Conservation (phyloP, 2,797 vertebrate species). For the Thunnus albacares region DNA sequence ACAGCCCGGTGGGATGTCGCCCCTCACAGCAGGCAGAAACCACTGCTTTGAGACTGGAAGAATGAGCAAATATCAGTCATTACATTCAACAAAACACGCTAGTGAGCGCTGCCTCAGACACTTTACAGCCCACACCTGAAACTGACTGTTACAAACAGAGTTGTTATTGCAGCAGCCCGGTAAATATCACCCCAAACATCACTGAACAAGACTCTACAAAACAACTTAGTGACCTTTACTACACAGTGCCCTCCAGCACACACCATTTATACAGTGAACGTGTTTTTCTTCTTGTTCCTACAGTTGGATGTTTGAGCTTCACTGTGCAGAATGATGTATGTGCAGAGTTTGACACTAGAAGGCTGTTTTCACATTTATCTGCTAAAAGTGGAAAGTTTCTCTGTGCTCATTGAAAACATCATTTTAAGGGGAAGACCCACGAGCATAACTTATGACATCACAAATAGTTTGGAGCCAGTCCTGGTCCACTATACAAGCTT, state of each 20-base stretch:
- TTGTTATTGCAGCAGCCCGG: neutral
- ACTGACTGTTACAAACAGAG: neutral
- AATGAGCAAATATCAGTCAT: neutral
- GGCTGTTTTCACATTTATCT: too few species aligned
- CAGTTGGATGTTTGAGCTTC: too few species aligned
- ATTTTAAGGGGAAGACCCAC: too few species aligned
- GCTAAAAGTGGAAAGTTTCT: too few species aligned
- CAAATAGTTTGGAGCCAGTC: too few species aligned
- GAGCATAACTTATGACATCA: too few species aligned
- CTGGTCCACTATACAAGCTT: too few species aligned
- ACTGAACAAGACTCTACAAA: neutral
- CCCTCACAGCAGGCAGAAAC: constrained; percentile 98
- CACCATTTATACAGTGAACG: neutral
- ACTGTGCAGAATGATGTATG: too few species aligned
- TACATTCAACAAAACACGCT: neutral
- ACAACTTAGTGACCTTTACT: neutral
- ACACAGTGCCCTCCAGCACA: neutral
- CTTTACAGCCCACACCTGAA: neutral
- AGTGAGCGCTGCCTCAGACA: neutral
- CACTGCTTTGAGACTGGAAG: constrained; percentile 93
- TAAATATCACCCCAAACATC: neutral
- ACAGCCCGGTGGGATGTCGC: constrained; percentile 98
- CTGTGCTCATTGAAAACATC: too few species aligned
- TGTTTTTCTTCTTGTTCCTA: too few species aligned
- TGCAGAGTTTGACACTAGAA: too few species aligned